These are phyloP conservation scores for Urocyon cinereoargenteus DNA, from an alignment of 2,797 vertebrate genomes.

Conservation along the genomic window DNA sequence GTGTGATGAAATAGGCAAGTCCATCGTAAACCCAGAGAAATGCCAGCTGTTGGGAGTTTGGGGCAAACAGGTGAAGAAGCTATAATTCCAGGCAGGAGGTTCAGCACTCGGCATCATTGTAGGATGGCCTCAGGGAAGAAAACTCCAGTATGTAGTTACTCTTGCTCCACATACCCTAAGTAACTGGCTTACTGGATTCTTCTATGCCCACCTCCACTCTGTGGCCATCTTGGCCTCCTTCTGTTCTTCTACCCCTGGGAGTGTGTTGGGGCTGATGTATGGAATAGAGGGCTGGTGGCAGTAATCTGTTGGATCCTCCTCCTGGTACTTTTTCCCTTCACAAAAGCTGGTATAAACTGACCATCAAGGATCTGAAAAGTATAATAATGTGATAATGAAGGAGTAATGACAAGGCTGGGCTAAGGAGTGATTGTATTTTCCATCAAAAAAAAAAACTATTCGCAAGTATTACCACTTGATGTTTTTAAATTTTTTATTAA, in stretches of 20 bases:
- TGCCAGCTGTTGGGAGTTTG: too few relatives aligned
- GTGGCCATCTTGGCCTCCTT: background rate
- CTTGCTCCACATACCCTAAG: accelerated
- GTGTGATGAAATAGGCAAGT: background rate
- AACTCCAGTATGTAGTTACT: background rate
- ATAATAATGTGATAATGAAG: background rate
- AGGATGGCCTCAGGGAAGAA: background rate
- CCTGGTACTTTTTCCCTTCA: background rate
- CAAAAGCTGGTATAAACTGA: background rate
- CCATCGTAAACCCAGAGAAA: background rate
- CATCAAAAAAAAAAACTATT: background rate
- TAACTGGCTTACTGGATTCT: background rate
- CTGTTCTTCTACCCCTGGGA: background rate
- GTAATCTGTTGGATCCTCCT: background rate
- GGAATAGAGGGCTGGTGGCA: background rate
- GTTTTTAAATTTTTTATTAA: background rate
- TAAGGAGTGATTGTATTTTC: background rate
- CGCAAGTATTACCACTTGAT: background rate
- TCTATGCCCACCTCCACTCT: background rate
- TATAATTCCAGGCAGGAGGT: background rate
- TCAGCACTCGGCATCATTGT: background rate
- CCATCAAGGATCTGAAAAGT: background rate
- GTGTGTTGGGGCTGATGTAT: background rate
- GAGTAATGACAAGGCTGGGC: background rate
- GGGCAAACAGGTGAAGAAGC: background rate